Base-by-base conservation (phyloP, 2,113 vertebrate species). In the Strix aluco region DNA sequence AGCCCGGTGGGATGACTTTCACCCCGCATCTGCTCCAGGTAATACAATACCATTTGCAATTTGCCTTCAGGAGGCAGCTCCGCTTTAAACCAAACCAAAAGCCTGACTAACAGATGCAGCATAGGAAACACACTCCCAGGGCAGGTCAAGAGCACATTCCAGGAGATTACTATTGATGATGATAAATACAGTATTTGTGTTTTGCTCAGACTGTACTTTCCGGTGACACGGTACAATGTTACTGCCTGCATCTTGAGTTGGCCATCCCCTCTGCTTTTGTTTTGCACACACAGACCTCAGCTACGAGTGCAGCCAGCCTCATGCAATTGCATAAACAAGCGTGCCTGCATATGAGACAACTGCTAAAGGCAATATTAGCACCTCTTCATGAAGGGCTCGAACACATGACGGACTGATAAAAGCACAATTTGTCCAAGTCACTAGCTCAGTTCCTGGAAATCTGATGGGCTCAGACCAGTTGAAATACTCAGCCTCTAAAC, bases 11-110 rank as follows among this genome's bases (percentile, higher is more conserved):
- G 77, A 62, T 79, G 67, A 66, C 42, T 95, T 89, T 54, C 91
- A 72, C 26, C 59, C 80, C 34, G 70, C 86, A 70, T 87, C 91
- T 94, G 94, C 86, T 92, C 40, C 88, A 84, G 67, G 92, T 89
- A 94, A 94, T 25, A 61, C 62, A 95, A 94, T 14, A 87, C 70
- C 58, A 62, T 46, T 65, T 92, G 86, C 92, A 67, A 40, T 87
- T 82, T 82, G 73, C 83, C 78, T 91, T 87, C 15, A 11, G 90
- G 62, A 95, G 79, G 88, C 34, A 42, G 79, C 82, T 83, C n/a
- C 0, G 15, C 93, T 93, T 88, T 78, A 80, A 87, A 94, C 61
- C 81, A 91, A 89, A 54, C 75, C 47, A n/a, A 81, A 58, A 78
- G 55, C 46, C 42, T 58, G 54, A 54, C 61, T 29, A 89, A 54